A percentile compares a stretch with the other conserved stretches of the same genome.
phyloP scores from a whole-genome alignment of 2,113 vertebrate genomes.

The Pimephales promelas region DNA sequence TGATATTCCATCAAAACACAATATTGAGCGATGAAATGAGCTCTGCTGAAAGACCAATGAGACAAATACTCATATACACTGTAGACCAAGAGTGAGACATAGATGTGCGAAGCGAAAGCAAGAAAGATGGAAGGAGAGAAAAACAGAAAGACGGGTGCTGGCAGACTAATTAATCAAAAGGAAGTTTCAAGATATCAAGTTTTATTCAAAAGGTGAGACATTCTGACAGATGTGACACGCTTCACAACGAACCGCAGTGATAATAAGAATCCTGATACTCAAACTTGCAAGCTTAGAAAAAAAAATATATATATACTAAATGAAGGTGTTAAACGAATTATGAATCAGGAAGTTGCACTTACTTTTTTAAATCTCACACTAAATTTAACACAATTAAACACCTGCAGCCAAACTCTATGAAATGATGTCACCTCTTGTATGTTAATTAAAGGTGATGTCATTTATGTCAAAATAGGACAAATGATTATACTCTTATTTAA shows the following conservation, averaged over 20 bases:
- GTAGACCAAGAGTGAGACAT: background rate
- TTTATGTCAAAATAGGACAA: background rate
- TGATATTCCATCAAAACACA: conserved; percentile 36
- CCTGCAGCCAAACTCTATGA: background rate
- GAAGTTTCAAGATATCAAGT: background rate
- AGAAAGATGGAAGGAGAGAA: background rate
- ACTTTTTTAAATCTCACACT: background rate
- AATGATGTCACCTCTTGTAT: background rate
- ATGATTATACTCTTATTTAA: background rate
- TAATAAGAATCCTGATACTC: conserved; percentile 13
- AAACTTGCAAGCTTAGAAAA: background rate
- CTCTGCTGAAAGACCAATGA: background rate
- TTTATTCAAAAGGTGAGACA: conserved; percentile 30
- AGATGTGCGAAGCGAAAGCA: background rate
- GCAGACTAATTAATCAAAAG: conserved; percentile 11
- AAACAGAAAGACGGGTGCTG: background rate
- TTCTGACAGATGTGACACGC: background rate
- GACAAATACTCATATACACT: background rate
- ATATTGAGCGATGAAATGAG: background rate
- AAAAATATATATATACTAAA: background rate
- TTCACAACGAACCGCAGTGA: background rate
- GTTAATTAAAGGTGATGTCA: background rate
- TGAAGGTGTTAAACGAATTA: conserved; percentile 17
- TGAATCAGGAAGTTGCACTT: background rate
- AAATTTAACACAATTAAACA: conserved; percentile 13